Evolutionary conservation across 2,113 vertebrate species (phyloP), one percentile per base, ranked within the genome.

Genomic region (Fukomys damarensis): DNA sequence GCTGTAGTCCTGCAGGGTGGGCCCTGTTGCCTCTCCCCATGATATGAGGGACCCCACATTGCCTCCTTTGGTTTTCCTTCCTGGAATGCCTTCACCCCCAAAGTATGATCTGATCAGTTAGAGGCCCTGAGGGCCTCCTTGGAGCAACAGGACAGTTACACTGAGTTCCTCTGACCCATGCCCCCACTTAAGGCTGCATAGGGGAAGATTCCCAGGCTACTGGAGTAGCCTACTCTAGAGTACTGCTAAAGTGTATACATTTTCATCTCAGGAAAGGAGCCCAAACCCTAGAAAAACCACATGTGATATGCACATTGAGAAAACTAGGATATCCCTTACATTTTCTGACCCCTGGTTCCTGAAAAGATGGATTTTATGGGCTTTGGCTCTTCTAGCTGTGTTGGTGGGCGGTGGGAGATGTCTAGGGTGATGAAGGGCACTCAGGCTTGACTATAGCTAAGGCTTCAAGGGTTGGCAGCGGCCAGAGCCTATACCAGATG

Each of bases 251-350:
- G 79, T 49, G 17, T 83, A 82, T 94, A 79, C 0, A 0, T 76
- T 79, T 93, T 97, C 80, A 96, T 81, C 90, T 95, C 84, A 87
- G 93, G 84, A 95, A 61, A 54, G 74, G 35, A 90, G 30, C 76
- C 66, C 9, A 10, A 58, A 92, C 83, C 82, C 79, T 65, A 96
- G 87, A 86, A 92, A 95, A 90, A 77, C 26, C n/a, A n/a, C 6
- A 32, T 66, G 68, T 83, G 88, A 74, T 20, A 54, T 0, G 66
- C 83, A 72, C 49, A 89, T 0, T 28, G 66, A 89, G 61, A 61
- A 94, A 95, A 90, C 77, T 38, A 92, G 93, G 94, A 28, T 81
- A 89, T 58, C 28, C 28, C 38, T 16, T n/a, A 54, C 16, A 28
- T 80, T 13, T 14, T 28, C 95, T n/a, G 70, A 81, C 65, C 65